phyloP scores from a whole-genome alignment of 2,888 invertebrate genomes.

The Drosophila emarginata region DNA sequence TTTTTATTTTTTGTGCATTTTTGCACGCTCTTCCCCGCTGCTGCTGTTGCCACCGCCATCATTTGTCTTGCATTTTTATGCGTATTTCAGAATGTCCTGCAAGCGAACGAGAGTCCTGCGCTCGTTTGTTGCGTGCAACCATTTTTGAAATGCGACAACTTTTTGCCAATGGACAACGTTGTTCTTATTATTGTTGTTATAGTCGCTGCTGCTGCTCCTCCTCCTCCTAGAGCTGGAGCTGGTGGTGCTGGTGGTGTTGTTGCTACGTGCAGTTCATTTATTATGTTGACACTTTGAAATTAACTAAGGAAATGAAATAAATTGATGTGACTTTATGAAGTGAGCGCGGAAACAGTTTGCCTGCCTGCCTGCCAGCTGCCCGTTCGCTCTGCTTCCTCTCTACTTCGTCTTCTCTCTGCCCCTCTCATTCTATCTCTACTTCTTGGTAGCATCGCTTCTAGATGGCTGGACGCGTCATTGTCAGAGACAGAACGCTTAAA shows the following conservation, averaged over 20 bases:
- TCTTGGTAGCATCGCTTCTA: constrained; percentile 4
- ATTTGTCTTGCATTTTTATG: constrained; percentile 79
- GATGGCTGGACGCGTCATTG: constrained; percentile 2
- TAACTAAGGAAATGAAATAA: constrained; percentile 78
- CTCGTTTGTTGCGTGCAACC: constrained; percentile 79
- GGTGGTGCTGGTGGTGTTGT: constrained; percentile 27
- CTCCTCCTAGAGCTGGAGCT: constrained; percentile 45
- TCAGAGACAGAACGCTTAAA: constrained; percentile 28
- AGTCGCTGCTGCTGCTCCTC: constrained; percentile 26
- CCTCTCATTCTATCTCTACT: not conserved
- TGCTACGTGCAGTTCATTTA: constrained; percentile 78
- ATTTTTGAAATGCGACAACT: constrained; percentile 79
- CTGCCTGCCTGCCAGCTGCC: constrained; percentile 9
- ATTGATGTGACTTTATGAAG: constrained; percentile 79
- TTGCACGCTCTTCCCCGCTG: constrained; percentile 60
- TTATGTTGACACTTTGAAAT: constrained; percentile 79
- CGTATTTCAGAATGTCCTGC: constrained; percentile 75
- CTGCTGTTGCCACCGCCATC: constrained; percentile 34
- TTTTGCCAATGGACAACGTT: constrained; percentile 64
- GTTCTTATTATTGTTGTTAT: constrained; percentile 3
- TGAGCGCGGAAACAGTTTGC: constrained; percentile 48
- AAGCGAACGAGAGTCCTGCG: constrained; percentile 55
- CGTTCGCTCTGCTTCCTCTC: not conserved
- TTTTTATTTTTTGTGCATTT: constrained; percentile 74
- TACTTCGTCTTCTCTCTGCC: not conserved